Base-by-base conservation (phyloP, 2,888 invertebrate species). In the Melitaea athalia region DNA sequence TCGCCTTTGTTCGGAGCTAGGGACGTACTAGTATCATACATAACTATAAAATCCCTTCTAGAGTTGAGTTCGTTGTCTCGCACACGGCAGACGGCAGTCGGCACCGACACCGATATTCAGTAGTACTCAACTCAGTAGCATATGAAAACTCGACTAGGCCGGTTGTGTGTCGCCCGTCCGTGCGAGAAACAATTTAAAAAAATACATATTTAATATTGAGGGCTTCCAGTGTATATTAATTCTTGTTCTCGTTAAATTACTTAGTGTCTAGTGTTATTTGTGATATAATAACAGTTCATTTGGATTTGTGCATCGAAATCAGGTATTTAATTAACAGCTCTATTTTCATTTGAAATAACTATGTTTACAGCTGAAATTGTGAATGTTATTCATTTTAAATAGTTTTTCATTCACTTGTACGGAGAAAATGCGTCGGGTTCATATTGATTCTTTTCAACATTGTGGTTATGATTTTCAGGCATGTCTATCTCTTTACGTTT, bases 1-100 rank as follows among this genome's bases (percentile, higher is more conserved):
- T 83, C 85, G 89, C 75, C 86, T 88, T 87, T 88, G 88, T 88
- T 87, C 89, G 86, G 74, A 74, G 74, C 63, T 69, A 70, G 74
- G 47, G 66, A 53, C 59, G 59, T 59, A 65, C 57, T 38, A 33
- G 17, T 11, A 57, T 38, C 57, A n/a, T 53, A 65, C 45, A 68
- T 52, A 65, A 45, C 71, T 63, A 67, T 75, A 76, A 77, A 75
- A 78, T 78, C 76, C 11, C 57, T 57, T 80, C 72, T 75, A 77
- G 77, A 74, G 77, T 74, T 72, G 83, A 82, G 85, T 85, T 85
- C 84, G 86, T 85, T 86, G 85, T 82, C 84, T 75, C 69, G 45
- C 64, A 24, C 24, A 53, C 24, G 52, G 24, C 52, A 24, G 24
- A 12, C 52, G 24, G 52, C 52, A 31, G 49, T 15, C 10, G 50